A percentile compares a stretch with the other conserved stretches of the same genome.
phyloP scores from a whole-genome alignment of 2,888 invertebrate genomes.

The Lamellibrachia columna region DNA sequence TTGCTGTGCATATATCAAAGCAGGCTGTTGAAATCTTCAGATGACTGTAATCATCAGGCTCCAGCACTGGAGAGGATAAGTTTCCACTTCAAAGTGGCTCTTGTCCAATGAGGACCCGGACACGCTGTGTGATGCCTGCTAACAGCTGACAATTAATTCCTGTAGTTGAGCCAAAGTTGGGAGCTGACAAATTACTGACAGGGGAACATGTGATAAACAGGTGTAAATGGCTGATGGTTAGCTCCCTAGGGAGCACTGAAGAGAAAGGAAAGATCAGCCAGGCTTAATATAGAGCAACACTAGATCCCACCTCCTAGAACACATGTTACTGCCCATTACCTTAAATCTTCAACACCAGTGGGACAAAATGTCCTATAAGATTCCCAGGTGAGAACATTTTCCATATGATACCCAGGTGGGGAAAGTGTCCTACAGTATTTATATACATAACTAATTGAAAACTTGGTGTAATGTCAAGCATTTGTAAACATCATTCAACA shows the following conservation, averaged over 20 bases:
- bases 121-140: not conserved
- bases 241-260: not conserved
- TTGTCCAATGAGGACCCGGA: not conserved
- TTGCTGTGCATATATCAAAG: not conserved
- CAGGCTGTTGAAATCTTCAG: not conserved
- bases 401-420: too few species aligned
- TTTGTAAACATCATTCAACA: too few species aligned
- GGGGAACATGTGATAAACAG: slow-evolving; percentile 12
- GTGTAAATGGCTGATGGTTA: not conserved
- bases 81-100: not conserved
- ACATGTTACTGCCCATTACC: slow-evolving; percentile 5
- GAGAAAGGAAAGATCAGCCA: not conserved
- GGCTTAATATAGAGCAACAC: slow-evolving; percentile 5
- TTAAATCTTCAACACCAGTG: not conserved
- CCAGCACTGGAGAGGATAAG: not conserved
- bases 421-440: too few species aligned
- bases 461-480: too few species aligned
- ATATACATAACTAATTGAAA: too few species aligned
- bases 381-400: too few species aligned
- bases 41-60: not conserved
- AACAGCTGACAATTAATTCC: slow-evolving; percentile 16
- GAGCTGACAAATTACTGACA: slow-evolving; percentile 10
- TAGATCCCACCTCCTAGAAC: not conserved
- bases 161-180: not conserved
- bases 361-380: not conserved